Conservation (phyloP, 2,113 vertebrate genomes). For the Sterrhoptilus dennistouni region DNA sequence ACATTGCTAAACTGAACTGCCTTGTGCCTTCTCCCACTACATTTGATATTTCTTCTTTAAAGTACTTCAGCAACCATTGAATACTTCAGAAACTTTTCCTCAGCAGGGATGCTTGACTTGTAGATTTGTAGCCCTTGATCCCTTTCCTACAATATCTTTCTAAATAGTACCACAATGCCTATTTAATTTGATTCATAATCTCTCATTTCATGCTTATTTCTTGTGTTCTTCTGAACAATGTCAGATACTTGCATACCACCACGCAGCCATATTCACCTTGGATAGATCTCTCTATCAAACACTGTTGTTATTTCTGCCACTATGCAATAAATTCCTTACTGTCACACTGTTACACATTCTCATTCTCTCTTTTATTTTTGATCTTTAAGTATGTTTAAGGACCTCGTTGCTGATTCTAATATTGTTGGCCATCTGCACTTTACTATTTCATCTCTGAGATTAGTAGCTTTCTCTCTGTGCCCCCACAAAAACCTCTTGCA, state of each 20-base stretch:
- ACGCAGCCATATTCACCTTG: neutral
- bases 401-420: neutral
- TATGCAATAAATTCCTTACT: neutral
- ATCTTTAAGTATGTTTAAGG: neutral
- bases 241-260: neutral
- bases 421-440: neutral
- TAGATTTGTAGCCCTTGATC: neutral
- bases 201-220: neutral
- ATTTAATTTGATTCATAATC: neutral
- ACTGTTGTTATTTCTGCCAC: neutral
- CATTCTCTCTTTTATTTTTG: neutral
- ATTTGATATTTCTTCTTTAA: neutral
- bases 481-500: neutral
- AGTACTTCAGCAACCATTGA: neutral
- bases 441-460: neutral
- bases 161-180: neutral
- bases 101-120: neutral
- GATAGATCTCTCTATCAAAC: neutral
- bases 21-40: neutral
- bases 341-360: neutral
- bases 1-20: neutral
- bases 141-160: neutral
- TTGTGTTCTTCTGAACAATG: neutral
- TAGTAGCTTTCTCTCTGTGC: neutral
- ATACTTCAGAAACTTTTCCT: neutral